These are phyloP conservation scores for Hymenochirus boettgeri DNA, from an alignment of 2,113 vertebrate genomes.

Conservation along the genomic window DNA sequence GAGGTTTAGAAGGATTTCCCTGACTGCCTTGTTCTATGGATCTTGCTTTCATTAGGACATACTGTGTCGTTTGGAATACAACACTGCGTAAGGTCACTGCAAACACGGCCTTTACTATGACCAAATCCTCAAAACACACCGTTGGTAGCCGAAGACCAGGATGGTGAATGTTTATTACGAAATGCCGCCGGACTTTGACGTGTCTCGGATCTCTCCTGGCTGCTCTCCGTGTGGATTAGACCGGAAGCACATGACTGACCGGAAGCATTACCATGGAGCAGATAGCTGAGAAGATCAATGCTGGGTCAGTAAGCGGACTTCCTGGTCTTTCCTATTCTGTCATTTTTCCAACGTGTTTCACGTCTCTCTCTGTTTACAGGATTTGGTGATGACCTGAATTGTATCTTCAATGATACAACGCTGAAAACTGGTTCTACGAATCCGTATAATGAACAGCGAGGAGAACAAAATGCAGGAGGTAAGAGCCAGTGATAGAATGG, in stretches of 20 bases:
- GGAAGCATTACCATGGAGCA: conserved; percentile 97
- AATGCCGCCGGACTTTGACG: conserved; percentile 96
- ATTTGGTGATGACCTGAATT: conserved; percentile 91
- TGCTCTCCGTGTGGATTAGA: conserved; percentile 89
- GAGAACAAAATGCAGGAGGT: conserved; percentile 96
- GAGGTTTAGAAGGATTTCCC: too few relatives aligned
- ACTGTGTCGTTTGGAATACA: too few relatives aligned
- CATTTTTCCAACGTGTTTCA: fast-evolving
- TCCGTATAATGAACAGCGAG: conserved; percentile 95
- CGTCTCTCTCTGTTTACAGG: conserved; percentile 56
- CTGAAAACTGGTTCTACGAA: conserved; percentile 89
- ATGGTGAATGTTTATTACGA: conserved; percentile 97
- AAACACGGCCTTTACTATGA: conserved; percentile 98
- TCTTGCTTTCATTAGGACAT: too few relatives aligned
- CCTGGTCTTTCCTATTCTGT: not conserved
- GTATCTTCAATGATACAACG: conserved; percentile 95
- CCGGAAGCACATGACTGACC: conserved; percentile 95
- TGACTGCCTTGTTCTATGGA: too few relatives aligned
- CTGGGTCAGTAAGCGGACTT: conserved; percentile 60
- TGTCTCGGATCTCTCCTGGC: conserved; percentile 92
- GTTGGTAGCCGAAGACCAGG: conserved; percentile 93
- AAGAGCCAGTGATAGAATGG: not conserved
- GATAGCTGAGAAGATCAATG: conserved; percentile 94
- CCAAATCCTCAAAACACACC: conserved; percentile 92
- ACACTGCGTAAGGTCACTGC: too few relatives aligned